Base-by-base conservation (phyloP, 2,113 vertebrate genomes). In the Balaeniceps rex region DNA sequence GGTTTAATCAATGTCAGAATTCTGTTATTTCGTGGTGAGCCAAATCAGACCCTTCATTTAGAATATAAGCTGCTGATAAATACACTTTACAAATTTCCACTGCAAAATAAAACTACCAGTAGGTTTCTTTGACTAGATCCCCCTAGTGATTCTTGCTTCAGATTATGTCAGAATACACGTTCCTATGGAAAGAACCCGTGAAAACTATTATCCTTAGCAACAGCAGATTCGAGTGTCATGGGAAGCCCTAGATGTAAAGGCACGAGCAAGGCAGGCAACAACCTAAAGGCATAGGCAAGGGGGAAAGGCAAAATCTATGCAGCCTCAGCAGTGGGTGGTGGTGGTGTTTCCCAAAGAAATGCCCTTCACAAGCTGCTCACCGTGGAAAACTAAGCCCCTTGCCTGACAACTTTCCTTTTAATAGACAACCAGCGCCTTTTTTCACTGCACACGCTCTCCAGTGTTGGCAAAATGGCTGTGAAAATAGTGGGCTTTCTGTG, bases 71-170 rank as follows among this genome's bases (percentile, higher is more conserved):
- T 29, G 31, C 34, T 4, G 13, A 17, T 86, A 91, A 87, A 40
- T 63, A 83, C 28, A 14, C 24, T 70, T 80, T 83, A 77, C 21
- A 9, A 9, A 58, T 87, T 87, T 83, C 55, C 44, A 51, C 60
- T 55, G 28, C 40, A 69, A 90, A 83, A 83, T 90, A 89, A 92
- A 88, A 36, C 28, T 46, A 31, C 46, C 6, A 6, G 5, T 51
- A 84, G 10, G 11, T 97, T 88, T 94, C 40, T 83, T 68, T 61
- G n/a, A 66, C 55, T 87, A 69, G 44, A 93, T 63, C 9, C 21
- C 51, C 34, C 22, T 69, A 25, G 23, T 34, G 51, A 55, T 70
- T 87, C 47, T 76, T 92, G 33, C 33, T 87, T 81, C 87, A 91
- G 44, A 68, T 92, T 78, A 33, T 88, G 64, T 68, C 38, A 60